Percentiles rank a stretch among this genome's conserved stretches.
Evolutionary conservation across 2,113 vertebrate species (phyloP).

Genomic region (Sterna hirundo): DNA sequence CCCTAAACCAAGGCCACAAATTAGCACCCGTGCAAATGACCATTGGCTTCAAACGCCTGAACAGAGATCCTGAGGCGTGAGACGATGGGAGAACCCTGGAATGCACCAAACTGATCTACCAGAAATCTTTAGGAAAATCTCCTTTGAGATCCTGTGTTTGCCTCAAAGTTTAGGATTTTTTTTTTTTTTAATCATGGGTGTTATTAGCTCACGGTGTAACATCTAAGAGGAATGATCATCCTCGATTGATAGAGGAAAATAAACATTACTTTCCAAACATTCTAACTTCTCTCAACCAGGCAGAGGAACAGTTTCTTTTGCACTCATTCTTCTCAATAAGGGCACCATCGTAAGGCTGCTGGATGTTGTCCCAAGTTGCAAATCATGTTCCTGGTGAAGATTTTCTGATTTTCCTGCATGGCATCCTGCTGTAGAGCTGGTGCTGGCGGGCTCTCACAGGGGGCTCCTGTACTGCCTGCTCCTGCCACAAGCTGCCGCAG

Average conservation of each 20-base stretch:
- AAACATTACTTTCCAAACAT: not conserved
- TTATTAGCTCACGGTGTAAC: not conserved
- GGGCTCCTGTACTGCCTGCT: not conserved
- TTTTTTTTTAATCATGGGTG: not conserved
- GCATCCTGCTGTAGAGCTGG: not conserved
- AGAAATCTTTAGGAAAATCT: not conserved
- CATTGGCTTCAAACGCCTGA: not conserved
- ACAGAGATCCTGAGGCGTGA: fast-evolving
- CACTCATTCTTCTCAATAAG: not conserved
- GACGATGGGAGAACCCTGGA: not conserved
- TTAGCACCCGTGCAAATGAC: not conserved
- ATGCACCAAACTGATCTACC: not conserved
- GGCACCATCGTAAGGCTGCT: not conserved
- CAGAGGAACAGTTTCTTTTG: not conserved
- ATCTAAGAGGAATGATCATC: not conserved
- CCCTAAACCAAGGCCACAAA: not conserved
- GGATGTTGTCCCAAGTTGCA: not conserved
- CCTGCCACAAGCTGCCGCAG: not conserved
- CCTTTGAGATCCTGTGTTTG: not conserved
- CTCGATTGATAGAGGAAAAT: not conserved
- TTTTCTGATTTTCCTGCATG: not conserved
- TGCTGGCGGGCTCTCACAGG: not conserved
- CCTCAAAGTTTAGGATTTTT: not conserved
- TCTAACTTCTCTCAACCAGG: not conserved
- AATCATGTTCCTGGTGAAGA: not conserved